Evolutionary conservation across 2,888 invertebrate species (phyloP).

Genomic region (Rhodophaea formosa): DNA sequence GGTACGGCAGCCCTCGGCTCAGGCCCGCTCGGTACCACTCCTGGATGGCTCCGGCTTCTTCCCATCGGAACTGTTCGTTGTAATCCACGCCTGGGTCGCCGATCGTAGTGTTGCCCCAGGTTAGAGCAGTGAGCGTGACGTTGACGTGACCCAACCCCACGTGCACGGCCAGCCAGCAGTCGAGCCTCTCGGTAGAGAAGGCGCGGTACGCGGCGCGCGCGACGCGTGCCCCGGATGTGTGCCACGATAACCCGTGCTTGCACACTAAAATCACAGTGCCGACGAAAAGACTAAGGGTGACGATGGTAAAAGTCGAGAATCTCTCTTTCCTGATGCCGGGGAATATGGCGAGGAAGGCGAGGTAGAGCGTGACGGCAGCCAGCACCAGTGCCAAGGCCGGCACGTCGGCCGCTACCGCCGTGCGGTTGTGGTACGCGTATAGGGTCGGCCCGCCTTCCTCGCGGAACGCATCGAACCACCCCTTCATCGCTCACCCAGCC

Average conservation of each 20-base stretch:
- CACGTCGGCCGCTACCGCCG: conserved; percentile 96
- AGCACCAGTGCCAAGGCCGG: conserved; percentile 92
- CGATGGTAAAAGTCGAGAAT: no score
- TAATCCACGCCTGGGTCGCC: conserved; percentile 87
- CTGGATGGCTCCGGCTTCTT: conserved; percentile 91
- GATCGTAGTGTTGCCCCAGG: conserved; percentile 68
- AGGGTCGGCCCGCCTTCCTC: conserved; percentile 98
- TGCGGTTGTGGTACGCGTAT: conserved; percentile 96
- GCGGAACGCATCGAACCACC: conserved; percentile 98
- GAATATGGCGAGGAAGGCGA: conserved; percentile 97
- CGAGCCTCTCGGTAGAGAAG: conserved; percentile 92
- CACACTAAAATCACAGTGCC: no score
- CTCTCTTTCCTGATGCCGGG: conserved; percentile 97
- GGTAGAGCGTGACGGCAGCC: conserved; percentile 93
- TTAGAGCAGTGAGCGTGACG: conserved; percentile 89
- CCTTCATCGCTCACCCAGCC: conserved; percentile 88
- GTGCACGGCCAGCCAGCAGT: conserved; percentile 94
- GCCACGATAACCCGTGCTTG: conserved; percentile 95
- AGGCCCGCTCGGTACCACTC: conserved; percentile 91
- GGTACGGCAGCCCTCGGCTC: conserved; percentile 93
- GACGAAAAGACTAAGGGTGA: no score
- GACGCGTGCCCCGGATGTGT: conserved; percentile 91
- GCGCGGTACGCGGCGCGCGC: conserved; percentile 91
- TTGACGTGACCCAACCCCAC: conserved; percentile 97
- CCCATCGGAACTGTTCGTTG: conserved; percentile 96